phyloP scores from a whole-genome alignment of 2,888 invertebrate species.

The Caenorhabditis japonica region DNA sequence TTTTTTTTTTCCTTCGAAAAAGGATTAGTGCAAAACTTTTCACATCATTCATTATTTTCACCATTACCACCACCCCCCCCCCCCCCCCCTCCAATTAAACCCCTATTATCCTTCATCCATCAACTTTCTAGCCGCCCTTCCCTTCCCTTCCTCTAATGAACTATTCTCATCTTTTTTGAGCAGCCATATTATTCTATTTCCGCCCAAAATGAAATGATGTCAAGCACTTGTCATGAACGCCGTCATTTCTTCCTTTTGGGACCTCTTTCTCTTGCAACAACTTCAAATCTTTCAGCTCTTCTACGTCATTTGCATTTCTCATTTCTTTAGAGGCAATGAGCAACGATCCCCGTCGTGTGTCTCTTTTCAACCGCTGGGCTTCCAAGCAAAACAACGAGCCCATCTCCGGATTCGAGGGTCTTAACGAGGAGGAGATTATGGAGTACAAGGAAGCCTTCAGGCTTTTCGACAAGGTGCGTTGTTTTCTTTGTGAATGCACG shows the following conservation, averaged over 20 bases:
- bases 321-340: conserved; percentile 39
- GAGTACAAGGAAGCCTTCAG: conserved; percentile 77
- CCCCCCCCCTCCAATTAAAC: conserved; percentile 14
- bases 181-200: too few relatives aligned
- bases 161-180: too few relatives aligned
- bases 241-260: conserved; percentile 31
- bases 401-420: conserved; percentile 70
- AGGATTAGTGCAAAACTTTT: background rate
- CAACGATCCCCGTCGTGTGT: conserved; percentile 71
- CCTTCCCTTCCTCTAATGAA: conserved; percentile 9
- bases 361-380: conserved; percentile 75
- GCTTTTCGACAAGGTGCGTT: conserved; percentile 76
- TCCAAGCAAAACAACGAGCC: conserved; percentile 67
- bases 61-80: background rate
- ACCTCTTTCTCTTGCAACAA: conserved; percentile 13
- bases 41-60: background rate
- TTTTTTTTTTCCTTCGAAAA: too few relatives aligned
- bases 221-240: conserved; percentile 50
- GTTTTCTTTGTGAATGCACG: background rate
- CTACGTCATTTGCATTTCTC: conserved; percentile 6
- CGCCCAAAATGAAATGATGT: conserved; percentile 21
- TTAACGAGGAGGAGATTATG: conserved; percentile 76
- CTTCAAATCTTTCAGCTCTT: conserved; percentile 1
- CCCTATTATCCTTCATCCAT: conserved; percentile 33
- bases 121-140: conserved; percentile 10